Evolutionary conservation across 1,140 invertebrate species (phyloP).

Genomic region (Procambarus virginalis): DNA sequence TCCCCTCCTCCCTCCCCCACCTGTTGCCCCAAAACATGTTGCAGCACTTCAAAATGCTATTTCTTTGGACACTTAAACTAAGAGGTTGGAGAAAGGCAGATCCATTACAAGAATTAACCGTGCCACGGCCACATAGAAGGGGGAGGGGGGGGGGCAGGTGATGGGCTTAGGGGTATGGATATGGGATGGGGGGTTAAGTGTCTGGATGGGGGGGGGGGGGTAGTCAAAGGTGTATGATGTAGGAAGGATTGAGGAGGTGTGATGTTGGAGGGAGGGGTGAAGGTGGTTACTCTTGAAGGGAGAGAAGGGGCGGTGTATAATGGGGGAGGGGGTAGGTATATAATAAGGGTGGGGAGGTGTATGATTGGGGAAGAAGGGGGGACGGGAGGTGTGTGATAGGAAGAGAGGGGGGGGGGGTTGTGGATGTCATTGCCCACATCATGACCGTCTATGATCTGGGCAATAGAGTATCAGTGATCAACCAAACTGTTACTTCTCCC

Average conservation of each 20-base stretch:
- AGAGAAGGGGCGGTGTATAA: neutral
- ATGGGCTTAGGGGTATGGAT: neutral
- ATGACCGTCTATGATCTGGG: too few species aligned
- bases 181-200: neutral
- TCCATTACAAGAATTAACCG: conserved; percentile 54
- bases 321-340: neutral
- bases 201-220: neutral
- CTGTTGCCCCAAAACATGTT: conserved; percentile 51
- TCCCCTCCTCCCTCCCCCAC: neutral
- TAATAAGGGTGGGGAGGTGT: neutral
- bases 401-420: neutral
- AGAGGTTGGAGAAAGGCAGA: conserved; percentile 31
- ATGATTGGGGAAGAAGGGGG: neutral
- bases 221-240: neutral
- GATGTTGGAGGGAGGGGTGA: neutral
- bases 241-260: neutral
- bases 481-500: too few species aligned
- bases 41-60: conserved; percentile 54
- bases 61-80: conserved; percentile 47
- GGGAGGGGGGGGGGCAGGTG: neutral
- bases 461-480: too few species aligned
- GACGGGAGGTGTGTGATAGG: neutral
- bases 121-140: neutral
- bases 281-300: neutral
- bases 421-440: neutral